Evolutionary conservation across 2,888 invertebrate genomes (phyloP).

Genomic region (Lepidochrysops patricia): DNA sequence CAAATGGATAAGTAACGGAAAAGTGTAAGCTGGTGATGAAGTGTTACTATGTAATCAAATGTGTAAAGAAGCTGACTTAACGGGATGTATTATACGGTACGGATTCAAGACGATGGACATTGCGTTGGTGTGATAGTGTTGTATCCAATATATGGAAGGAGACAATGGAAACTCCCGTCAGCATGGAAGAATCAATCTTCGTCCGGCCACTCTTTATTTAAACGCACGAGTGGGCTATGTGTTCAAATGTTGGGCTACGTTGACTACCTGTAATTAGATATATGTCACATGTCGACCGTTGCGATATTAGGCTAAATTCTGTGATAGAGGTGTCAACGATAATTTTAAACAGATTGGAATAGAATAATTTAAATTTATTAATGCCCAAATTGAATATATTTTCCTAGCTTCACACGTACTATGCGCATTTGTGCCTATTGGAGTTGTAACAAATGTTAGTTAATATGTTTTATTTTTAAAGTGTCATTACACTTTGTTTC

Average conservation of each 20-base stretch:
- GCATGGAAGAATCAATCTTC: conserved; percentile 45
- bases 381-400: conserved; percentile 49
- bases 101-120: conserved; percentile 57
- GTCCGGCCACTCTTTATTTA: conserved; percentile 46
- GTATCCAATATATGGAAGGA: conserved; percentile 72
- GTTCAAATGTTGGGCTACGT: conserved; percentile 34
- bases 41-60: conserved; percentile 54
- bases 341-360: conserved; percentile 32
- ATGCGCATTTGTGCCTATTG: conserved; percentile 58
- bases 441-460: conserved; percentile 51
- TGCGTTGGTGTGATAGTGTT: conserved; percentile 70
- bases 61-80: conserved; percentile 36
- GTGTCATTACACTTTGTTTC: conserved; percentile 49
- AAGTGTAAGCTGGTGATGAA: conserved; percentile 60
- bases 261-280: conserved; percentile 43
- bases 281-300: conserved; percentile 46
- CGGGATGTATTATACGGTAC: conserved; percentile 52
- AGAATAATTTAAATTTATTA: conserved; percentile 51
- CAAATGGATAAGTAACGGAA: conserved; percentile 63
- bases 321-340: conserved; percentile 31
- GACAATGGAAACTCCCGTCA: conserved; percentile 59
- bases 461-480: conserved; percentile 44
- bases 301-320: conserved; percentile 47
- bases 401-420: conserved; percentile 58
- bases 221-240: conserved; percentile 41